A percentile compares a stretch with the other conserved stretches of the same genome.
These are phyloP conservation scores for Alces alces DNA, from an alignment of 2,113 vertebrate genomes.

Conservation along the genomic window DNA sequence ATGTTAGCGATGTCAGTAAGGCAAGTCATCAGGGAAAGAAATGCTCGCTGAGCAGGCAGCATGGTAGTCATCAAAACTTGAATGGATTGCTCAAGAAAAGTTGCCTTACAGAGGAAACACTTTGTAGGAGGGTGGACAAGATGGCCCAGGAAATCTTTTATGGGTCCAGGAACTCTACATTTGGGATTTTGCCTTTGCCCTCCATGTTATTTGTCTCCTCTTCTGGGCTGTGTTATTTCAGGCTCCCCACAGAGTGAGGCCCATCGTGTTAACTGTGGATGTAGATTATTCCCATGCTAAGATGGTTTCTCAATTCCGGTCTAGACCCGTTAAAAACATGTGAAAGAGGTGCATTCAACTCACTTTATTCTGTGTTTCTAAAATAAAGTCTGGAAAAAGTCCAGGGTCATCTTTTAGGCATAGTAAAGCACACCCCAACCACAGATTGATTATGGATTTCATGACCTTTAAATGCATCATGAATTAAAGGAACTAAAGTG, in stretches of 20 bases:
- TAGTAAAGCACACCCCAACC: not conserved
- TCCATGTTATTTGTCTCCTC: not conserved
- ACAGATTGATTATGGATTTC: not conserved
- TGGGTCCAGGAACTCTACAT: not conserved
- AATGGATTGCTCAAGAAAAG: not conserved
- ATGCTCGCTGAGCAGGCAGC: not conserved
- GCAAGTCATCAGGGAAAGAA: not conserved
- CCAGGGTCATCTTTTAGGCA: not conserved
- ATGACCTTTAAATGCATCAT: not conserved
- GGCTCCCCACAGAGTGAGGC: not conserved
- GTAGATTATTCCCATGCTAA: conserved; percentile 6
- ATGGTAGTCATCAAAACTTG: not conserved
- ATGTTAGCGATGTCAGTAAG: not conserved
- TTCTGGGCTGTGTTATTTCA: not conserved
- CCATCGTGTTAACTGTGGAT: not conserved
- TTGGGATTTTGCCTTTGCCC: not conserved
- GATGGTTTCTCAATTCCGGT: not conserved
- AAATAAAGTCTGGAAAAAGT: conserved; percentile 10
- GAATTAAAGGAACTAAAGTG: not conserved
- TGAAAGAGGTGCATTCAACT: not conserved
- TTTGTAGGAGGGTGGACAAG: not conserved
- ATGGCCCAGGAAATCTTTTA: not conserved
- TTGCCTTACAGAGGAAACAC: not conserved
- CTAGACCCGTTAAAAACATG: conserved; percentile 11
- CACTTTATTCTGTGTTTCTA: conserved; percentile 24